Base-by-base conservation (phyloP, 2,888 invertebrate genomes). In the Eledone cirrhosa region DNA sequence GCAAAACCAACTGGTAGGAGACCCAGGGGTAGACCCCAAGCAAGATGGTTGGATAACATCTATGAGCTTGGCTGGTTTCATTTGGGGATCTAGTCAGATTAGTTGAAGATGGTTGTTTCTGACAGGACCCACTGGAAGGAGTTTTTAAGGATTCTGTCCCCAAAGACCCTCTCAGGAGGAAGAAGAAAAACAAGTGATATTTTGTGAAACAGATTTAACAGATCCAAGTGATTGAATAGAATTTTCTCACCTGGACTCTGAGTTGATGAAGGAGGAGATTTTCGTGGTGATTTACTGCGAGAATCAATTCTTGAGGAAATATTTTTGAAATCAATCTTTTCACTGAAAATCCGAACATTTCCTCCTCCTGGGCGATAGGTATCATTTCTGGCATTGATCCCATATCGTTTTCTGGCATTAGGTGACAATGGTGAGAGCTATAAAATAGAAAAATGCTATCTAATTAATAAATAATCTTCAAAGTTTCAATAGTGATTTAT, bases 321-420 rank as follows among this genome's bases (percentile, higher is more conserved):
- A 22, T 79, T 78, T 72, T 81, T 83, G 63, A 83, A 79, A 47
- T 85, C 83, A 13, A 83, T 78, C 79, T 87, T 87, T 83, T 86
- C 81, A 31, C 80, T 82, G 77, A 84, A 83, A 16, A 85, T 83
- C 78, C 84, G 84, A 33, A 86, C 82, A 78, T 86, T 83, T 1
- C 86, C 86, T 13, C 86, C 85, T 11, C 85, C 84, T 3, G 86
- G 86, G 67, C 83, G 85, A 81, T 87, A 84, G 16, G 75, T 77
- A 5, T 77, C 77, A 72, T 85, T 85, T 79, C 85, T 83, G 0
- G 84, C 79, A 76, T 86, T 84, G 22, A 81, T 85, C 11, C 86
- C 86, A 82, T 85, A 86, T 65, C 83, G 85, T 82, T 85, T 85
- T 77, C 81, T 84, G n/a, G 33, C 69, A n/a, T 72, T 41, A 31